These are phyloP conservation scores for Spondyliosoma cantharus DNA, from an alignment of 2,797 vertebrate species.

Conservation along the genomic window DNA sequence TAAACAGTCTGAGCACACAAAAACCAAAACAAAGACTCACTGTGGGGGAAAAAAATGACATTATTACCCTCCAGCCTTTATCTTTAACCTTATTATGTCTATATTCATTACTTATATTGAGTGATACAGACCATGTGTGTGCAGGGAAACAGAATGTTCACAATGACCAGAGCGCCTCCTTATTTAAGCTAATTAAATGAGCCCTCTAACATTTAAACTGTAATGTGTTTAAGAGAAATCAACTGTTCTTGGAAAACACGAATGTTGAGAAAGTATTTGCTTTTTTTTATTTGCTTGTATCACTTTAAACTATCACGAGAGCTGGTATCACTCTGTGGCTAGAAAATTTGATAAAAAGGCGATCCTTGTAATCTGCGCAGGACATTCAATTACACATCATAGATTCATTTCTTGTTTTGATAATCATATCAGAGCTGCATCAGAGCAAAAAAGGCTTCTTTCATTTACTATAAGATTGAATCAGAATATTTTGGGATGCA, in stretches of 20 bases:
- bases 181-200: constrained; percentile 22
- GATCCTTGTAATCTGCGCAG: background rate
- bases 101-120: constrained; percentile 13
- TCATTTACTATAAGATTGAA: background rate
- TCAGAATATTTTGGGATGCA: constrained; percentile 3
- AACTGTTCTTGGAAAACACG: constrained; percentile 7
- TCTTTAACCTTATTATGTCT: constrained; percentile 16
- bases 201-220: constrained; percentile 3
- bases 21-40: constrained; percentile 2
- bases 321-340: background rate
- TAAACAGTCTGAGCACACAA: constrained; percentile 22
- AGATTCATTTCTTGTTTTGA: constrained; percentile 10
- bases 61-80: background rate
- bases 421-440: constrained; percentile 21
- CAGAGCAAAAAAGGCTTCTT: constrained; percentile 33
- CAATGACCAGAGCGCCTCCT: background rate
- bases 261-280: constrained; percentile 2
- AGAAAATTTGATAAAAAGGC: constrained; percentile 27
- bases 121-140: constrained; percentile 2
- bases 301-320: background rate
- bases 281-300: too few relatives aligned
- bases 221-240: constrained; percentile 19
- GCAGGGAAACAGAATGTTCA: constrained; percentile 16
- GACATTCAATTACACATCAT: constrained; percentile 2
- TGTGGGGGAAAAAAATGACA: background rate